phyloP scores from a whole-genome alignment of 2,113 vertebrate species.

The Anarhynchus alexandrinus region DNA sequence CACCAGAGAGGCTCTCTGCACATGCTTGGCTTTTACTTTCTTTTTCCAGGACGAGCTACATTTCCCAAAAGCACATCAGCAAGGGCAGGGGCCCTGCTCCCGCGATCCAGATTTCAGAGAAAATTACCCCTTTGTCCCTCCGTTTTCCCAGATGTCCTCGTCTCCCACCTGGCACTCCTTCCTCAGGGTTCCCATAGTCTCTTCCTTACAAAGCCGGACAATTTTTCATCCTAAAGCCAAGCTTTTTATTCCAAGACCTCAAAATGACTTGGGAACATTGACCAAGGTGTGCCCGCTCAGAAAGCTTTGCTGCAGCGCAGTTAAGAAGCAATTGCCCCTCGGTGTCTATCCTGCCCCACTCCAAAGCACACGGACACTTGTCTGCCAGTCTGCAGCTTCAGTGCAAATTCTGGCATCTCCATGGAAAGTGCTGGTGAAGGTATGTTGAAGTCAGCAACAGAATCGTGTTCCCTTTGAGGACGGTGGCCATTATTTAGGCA shows the following conservation, averaged over 20 bases:
- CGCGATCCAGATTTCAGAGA: neutral
- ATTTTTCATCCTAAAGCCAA: neutral
- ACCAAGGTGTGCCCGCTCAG: neutral
- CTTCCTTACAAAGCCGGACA: neutral
- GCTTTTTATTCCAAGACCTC: neutral
- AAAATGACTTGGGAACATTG: neutral
- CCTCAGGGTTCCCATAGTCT: neutral
- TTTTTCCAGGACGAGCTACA: neutral
- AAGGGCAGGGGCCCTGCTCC: neutral
- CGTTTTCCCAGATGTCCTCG: neutral
- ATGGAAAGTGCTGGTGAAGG: neutral
- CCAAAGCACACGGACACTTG: neutral
- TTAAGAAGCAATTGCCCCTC: neutral
- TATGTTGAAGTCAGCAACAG: neutral
- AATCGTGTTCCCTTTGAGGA: neutral
- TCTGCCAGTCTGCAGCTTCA: neutral
- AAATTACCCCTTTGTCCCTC: neutral
- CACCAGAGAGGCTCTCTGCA: neutral
- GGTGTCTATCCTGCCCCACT: neutral
- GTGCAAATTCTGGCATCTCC: neutral
- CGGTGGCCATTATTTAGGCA: neutral
- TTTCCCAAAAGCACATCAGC: constrained; percentile 56
- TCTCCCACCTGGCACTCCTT: neutral
- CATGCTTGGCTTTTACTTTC: constrained; percentile 16
- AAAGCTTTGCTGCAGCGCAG: neutral